Conservation (phyloP, 2,888 invertebrate genomes). For the Heteromurus nitidus region DNA sequence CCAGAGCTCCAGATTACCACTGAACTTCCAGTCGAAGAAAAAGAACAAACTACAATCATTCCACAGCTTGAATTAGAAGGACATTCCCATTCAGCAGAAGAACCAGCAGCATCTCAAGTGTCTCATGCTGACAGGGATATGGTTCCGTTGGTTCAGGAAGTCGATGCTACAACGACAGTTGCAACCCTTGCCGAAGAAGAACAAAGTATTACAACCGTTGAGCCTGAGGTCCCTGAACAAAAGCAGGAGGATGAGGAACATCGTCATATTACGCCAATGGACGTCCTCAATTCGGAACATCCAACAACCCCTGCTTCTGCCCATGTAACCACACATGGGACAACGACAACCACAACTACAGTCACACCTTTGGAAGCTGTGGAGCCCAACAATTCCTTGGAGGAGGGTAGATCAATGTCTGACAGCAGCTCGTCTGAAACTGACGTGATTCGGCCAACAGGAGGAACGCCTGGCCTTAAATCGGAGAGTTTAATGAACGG, state of each 20-base stretch:
- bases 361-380: not conserved
- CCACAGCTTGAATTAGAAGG: not conserved
- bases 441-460: no score
- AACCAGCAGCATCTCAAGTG: not conserved
- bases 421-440: no score
- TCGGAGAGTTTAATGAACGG: no score
- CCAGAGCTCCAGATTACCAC: slow-evolving; percentile 4
- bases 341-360: not conserved
- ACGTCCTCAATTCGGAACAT: slow-evolving; percentile 25
- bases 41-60: not conserved
- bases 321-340: not conserved
- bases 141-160: slow-evolving; percentile 7
- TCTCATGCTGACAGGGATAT: not conserved
- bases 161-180: not conserved
- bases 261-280: slow-evolving; percentile 49
- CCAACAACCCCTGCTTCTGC: not conserved
- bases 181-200: slow-evolving; percentile 2
- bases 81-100: not conserved
- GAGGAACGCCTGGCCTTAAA: no score
- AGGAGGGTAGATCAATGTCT: no score
- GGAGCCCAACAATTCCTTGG: not conserved
- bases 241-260: not conserved
- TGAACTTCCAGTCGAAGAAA: not conserved
- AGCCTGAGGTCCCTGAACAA: not conserved
- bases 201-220: slow-evolving; percentile 9